phyloP scores from a whole-genome alignment of 2,888 invertebrate genomes.

The Thelaira solivaga region DNA sequence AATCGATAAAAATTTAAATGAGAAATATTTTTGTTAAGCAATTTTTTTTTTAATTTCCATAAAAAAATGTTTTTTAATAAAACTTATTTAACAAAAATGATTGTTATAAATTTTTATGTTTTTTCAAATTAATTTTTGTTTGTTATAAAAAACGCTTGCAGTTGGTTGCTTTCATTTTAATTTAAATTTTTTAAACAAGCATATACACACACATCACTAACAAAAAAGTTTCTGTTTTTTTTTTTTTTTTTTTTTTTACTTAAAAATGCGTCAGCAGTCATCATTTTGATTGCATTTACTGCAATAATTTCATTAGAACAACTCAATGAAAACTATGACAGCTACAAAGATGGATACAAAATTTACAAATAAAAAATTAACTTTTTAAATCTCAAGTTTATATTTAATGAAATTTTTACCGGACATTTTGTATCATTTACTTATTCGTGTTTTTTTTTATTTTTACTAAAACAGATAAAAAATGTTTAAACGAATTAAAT shows the following conservation, averaged over 20 bases:
- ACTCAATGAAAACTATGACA: conserved; percentile 16
- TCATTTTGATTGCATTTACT: conserved; percentile 22
- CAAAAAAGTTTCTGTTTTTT: no score
- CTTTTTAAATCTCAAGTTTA: neutral
- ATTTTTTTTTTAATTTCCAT: no score
- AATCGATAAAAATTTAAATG: no score
- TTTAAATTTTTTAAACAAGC: neutral
- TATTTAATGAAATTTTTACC: conserved; percentile 18
- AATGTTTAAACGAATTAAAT: conserved; percentile 22
- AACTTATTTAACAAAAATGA: no score
- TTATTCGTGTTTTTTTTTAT: neutral
- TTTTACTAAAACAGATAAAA: conserved; percentile 27
- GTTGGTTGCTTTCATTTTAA: neutral
- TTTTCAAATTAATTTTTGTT: no score
- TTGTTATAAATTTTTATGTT: no score
- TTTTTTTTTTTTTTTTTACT: neutral
- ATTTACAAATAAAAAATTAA: neutral
- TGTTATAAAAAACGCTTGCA: no score
- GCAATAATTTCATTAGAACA: conserved; percentile 14
- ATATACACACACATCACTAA: neutral
- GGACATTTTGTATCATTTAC: neutral
- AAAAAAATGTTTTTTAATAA: no score
- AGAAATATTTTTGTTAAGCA: no score
- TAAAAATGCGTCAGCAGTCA: conserved; percentile 20
- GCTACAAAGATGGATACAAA: neutral